Percentiles rank a stretch among this genome's conserved stretches.
phyloP scores from a whole-genome alignment of 1,140 invertebrate species.

The Hylyphantes graminicola region DNA sequence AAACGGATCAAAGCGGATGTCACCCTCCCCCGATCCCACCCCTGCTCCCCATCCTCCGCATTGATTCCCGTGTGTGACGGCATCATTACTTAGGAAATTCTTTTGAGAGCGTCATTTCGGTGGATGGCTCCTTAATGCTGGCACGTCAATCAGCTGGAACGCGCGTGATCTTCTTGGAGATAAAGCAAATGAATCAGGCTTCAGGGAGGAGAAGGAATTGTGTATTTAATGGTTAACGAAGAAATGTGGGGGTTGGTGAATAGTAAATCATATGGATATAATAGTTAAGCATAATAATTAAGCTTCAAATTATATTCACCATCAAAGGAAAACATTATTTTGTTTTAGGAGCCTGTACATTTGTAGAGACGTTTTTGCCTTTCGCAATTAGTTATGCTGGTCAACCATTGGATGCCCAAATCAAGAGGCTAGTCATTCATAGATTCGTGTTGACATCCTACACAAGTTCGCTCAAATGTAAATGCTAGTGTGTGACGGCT shows the following conservation, averaged over 20 bases:
- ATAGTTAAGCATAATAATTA: too few species aligned
- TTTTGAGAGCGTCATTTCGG: constrained; percentile 48
- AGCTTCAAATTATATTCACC: too few species aligned
- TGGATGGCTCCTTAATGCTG: constrained; percentile 53
- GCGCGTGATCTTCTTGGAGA: background rate
- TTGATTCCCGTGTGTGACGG: constrained; percentile 18
- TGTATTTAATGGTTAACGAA: too few species aligned
- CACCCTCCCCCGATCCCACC: background rate
- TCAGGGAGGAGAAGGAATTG: background rate
- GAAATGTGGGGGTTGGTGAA: background rate
- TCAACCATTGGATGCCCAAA: too few species aligned
- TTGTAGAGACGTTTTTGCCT: too few species aligned
- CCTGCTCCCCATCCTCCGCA: background rate
- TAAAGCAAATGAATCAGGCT: background rate
- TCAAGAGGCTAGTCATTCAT: too few species aligned
- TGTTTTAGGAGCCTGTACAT: too few species aligned
- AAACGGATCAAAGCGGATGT: constrained; percentile 40
- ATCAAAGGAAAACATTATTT: too few species aligned
- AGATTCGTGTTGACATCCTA: too few species aligned
- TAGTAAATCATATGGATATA: background rate
- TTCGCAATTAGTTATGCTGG: too few species aligned
- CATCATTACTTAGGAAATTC: constrained; percentile 60
- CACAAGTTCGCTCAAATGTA: too few species aligned
- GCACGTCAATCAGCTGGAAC: constrained; percentile 42
- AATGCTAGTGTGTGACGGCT: too few species aligned